Base-by-base conservation (phyloP, 2,113 vertebrate genomes). In the Melozone crissalis region DNA sequence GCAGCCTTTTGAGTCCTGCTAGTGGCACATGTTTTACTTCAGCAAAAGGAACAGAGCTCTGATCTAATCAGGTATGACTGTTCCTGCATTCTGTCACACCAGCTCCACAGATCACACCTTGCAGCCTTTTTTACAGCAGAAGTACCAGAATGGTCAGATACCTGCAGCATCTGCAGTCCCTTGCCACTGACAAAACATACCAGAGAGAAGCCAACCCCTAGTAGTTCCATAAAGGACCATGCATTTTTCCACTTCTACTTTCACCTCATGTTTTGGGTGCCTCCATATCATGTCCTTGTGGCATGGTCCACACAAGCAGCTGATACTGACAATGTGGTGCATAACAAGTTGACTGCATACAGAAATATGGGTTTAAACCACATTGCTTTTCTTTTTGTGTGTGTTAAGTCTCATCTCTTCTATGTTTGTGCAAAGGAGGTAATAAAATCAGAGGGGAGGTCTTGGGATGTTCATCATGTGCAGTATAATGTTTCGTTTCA, bases 361-460 rank as follows among this genome's bases (percentile, higher is more conserved):
- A 43, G 68, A 80, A 71, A 82, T 49, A 46, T 30, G 39, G 41
- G 15, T 79, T 95, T 82, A 33, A 65, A 68, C 35, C 71, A 63
- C 22, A 86, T 68, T 74, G 31, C 19, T 5, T 21, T 51, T 35
- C 19, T 31, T 52, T 35, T 10, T 43, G 20, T 43, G 15, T 46
- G 22, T 43, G 23, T 63, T 80, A 57, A 51, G 21, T 61, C 39
- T 93, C 78, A 54, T 76, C 27, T 67, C 46, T 86, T 52, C 51
- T 41, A 33, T 86, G 15, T 23, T 44, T 92, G 27, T 88, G 30
- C 9, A 85, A 93, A 80, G 23, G 31, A 84, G 27, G 44, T 92
- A 94, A 88, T 95, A 90, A 96, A 97, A 90, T 90, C 66, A 74
- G 37, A 89, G 30, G 10, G 28, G 33, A 88, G 31, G 41, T 82